Base-by-base conservation (phyloP, 2,888 invertebrate genomes). In the Rhamnusium bicolor region DNA sequence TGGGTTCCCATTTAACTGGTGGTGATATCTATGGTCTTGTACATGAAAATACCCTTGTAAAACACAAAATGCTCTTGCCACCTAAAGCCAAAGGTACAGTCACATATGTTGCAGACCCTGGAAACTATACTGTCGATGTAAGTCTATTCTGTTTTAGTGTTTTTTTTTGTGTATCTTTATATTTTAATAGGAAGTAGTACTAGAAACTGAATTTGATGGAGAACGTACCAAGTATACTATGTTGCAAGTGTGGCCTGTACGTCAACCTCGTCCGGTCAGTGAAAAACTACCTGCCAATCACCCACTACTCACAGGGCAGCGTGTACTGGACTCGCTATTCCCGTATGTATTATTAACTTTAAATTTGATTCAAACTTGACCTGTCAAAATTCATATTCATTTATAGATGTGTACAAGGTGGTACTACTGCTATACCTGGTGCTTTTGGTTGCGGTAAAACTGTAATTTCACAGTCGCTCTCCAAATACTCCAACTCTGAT, bases 381-480 rank as follows among this genome's bases (percentile, higher is more conserved):
- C 47, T 18, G 46, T 32, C n/a, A n/a, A n/a, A n/a, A n/a, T n/a
- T n/a, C n/a, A n/a, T n/a, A 14, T 40, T 29, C 32, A 54, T 18
- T 82, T 84, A 0, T 88, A 96, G 96, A 4, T 98, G 98, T 87
- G 98, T 99, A 19, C 98, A 98, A 89, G 99, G 99, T 77, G 99
- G 99, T 78, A 99, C 99, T 51, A 99, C 99, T 1, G 98, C 98
- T 85, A 98, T 99, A 89, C 98, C 98, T 84, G 99, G 99, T 72
- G 99, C 99, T 86, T 99, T 99, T 91, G 99, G 99, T 89, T 99
- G 99, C 90, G 99, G 99, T 84, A 99, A 99, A 91, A 99, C 99
- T 89, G 99, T 99, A 85, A 99, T 99, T 90, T 99, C 99, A 5
- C 99, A 99, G 90, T 97, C 99, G 1, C 91, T 99, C 75, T 99